A percentile compares a stretch with the other conserved stretches of the same genome.
phyloP scores from a whole-genome alignment of 2,113 vertebrate species.

The Gadus chalcogrammus region DNA sequence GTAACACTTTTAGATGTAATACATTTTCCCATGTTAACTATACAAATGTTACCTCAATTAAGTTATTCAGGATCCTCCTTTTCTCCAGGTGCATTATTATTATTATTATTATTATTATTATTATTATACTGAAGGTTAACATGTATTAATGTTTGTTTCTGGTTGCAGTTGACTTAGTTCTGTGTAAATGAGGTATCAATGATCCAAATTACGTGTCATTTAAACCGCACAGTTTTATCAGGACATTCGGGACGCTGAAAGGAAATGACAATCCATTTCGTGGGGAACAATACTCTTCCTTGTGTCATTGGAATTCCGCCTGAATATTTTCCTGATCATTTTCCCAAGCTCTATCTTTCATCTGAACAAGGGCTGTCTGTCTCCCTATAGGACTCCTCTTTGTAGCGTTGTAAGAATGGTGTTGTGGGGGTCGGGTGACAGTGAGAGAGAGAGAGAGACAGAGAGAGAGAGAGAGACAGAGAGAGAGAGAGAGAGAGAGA shows the following conservation, averaged over 20 bases:
- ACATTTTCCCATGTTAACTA: too few species aligned
- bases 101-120: too few species aligned
- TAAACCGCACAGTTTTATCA: too few species aligned
- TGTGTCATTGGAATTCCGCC: conserved; percentile 50
- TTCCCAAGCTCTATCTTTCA: conserved; percentile 58
- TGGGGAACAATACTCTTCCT: conserved; percentile 42
- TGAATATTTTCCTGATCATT: conserved; percentile 58
- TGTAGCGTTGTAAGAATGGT: conserved; percentile 61
- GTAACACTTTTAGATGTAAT: too few species aligned
- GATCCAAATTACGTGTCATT: too few species aligned
- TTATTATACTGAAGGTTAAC: too few species aligned
- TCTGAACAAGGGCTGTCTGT: conserved; percentile 62
- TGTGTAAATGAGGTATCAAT: too few species aligned
- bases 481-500: conserved; percentile 1
- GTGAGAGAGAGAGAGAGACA: conserved; percentile 28
- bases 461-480: not conserved
- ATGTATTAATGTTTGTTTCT: too few species aligned
- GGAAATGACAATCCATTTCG: conserved; percentile 23
- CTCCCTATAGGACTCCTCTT: conserved; percentile 41
- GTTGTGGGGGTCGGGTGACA: conserved; percentile 63
- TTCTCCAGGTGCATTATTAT: too few species aligned
- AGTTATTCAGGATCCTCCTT: too few species aligned
- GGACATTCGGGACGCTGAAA: not conserved
- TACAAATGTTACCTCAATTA: too few species aligned
- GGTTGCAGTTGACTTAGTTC: too few species aligned